phyloP scores from a whole-genome alignment of 35 echinoderm and acorn worm species.

The Lytechinus pictus region DNA sequence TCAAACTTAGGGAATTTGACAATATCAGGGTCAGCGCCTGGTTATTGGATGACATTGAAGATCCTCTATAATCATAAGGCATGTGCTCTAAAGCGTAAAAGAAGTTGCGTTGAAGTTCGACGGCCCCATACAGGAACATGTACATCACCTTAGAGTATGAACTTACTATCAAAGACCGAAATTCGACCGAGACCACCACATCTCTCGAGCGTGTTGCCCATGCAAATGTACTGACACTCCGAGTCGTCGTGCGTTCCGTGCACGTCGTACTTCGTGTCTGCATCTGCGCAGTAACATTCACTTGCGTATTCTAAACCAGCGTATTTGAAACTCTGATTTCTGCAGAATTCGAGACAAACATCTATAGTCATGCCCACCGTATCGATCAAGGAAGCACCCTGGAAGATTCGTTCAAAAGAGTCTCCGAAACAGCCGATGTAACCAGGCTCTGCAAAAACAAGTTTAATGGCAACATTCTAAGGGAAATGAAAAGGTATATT shows the following conservation, averaged over 20 bases:
- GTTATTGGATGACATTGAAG: too few relatives aligned
- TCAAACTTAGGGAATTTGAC: too few relatives aligned
- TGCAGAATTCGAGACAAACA: background rate
- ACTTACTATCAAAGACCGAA: conserved; percentile 18
- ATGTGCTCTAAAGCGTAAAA: too few relatives aligned
- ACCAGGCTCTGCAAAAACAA: background rate
- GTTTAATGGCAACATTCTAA: background rate
- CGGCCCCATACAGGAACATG: too few relatives aligned
- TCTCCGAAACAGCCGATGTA: conserved; percentile 41
- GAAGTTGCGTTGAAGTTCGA: too few relatives aligned
- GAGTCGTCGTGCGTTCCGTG: background rate
- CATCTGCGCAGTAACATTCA: conserved; percentile 15
- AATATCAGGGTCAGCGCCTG: too few relatives aligned
- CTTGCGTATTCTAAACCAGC: conserved; percentile 7
- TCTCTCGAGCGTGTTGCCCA: background rate
- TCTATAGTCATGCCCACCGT: background rate
- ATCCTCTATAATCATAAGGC: too few relatives aligned
- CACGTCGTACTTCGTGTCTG: background rate
- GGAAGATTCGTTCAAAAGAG: background rate
- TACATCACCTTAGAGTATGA: too few relatives aligned
- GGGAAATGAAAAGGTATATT: too few relatives aligned
- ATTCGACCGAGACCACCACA: conserved; percentile 9
- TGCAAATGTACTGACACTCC: conserved; percentile 25
- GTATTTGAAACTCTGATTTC: background rate
- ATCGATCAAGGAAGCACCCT: background rate